These are phyloP conservation scores for Idaea aversata DNA, from an alignment of 2,888 invertebrate genomes.

Conservation along the genomic window DNA sequence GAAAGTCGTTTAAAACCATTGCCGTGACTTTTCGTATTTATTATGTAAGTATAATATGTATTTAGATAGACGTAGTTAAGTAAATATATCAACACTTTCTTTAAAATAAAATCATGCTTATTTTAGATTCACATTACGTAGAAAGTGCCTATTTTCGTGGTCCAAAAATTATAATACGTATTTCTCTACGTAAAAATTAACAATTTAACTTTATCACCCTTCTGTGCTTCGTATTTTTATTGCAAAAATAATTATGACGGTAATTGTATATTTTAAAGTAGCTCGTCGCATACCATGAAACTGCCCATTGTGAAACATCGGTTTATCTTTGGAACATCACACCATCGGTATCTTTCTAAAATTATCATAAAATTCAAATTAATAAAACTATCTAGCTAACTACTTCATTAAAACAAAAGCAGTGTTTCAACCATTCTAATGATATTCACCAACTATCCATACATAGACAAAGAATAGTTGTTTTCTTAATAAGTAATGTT, in stretches of 20 bases:
- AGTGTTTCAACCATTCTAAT: conserved; percentile 34
- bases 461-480: conserved; percentile 41
- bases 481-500: conserved; percentile 50
- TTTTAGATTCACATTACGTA: background rate
- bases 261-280: conserved; percentile 22
- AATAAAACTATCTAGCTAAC: conserved; percentile 37
- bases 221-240: conserved; percentile 25
- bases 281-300: conserved; percentile 29
- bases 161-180: background rate
- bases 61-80: conserved; percentile 1
- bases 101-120: conserved; percentile 5
- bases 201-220: conserved; percentile 19
- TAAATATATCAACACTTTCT: conserved; percentile 8
- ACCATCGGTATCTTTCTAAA: conserved; percentile 33
- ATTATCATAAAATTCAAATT: conserved; percentile 45
- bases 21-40: background rate
- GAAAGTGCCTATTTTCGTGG: background rate
- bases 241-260: conserved; percentile 26
- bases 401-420: conserved; percentile 40
- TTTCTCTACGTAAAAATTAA: conserved; percentile 18
- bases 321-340: conserved; percentile 32
- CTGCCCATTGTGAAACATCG: conserved; percentile 38
- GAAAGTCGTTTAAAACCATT: conserved; percentile 5
- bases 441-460: conserved; percentile 34
- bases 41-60: background rate